A percentile compares a stretch with the other conserved stretches of the same genome.
Evolutionary conservation across 2,888 invertebrate species (phyloP).

Genomic region (Zhuqinia jingwanae): DNA sequence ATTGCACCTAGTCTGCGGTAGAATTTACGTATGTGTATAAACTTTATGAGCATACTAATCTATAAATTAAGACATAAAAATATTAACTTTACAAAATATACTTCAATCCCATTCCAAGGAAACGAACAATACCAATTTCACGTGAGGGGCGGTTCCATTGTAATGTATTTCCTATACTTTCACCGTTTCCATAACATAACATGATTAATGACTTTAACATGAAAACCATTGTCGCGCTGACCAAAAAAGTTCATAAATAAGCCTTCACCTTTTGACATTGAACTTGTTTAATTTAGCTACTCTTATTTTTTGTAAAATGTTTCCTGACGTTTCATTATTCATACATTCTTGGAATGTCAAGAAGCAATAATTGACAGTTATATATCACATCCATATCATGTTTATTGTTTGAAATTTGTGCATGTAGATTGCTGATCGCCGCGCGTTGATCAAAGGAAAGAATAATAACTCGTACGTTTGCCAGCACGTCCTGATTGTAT

Average conservation of each 20-base stretch:
- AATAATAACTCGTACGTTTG: conserved; percentile 76
- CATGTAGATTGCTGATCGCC: conserved; percentile 78
- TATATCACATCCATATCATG: neutral
- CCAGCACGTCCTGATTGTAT: conserved; percentile 75
- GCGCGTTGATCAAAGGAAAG: conserved; percentile 74
- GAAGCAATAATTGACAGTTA: neutral
- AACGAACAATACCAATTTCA: too few species aligned
- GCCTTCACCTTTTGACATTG: conserved; percentile 33
- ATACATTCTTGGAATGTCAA: neutral
- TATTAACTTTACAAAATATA: too few species aligned
- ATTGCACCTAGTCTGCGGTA: too few species aligned
- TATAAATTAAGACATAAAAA: too few species aligned
- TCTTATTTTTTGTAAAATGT: too few species aligned
- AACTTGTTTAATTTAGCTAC: conserved; percentile 17
- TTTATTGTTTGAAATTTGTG: too few species aligned
- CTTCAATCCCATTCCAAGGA: too few species aligned
- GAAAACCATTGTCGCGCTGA: too few species aligned
- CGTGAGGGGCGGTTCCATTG: too few species aligned
- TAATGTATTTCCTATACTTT: neutral
- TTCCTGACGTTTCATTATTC: conserved; percentile 27
- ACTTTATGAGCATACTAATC: too few species aligned
- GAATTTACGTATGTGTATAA: too few species aligned
- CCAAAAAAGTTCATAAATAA: neutral
- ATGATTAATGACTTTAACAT: conserved; percentile 2
- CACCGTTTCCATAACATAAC: neutral